Percentiles rank a stretch among this genome's conserved stretches.
These are phyloP conservation scores for Daphoenositta chrysoptera DNA, from an alignment of 2,113 vertebrate species.

Conservation along the genomic window DNA sequence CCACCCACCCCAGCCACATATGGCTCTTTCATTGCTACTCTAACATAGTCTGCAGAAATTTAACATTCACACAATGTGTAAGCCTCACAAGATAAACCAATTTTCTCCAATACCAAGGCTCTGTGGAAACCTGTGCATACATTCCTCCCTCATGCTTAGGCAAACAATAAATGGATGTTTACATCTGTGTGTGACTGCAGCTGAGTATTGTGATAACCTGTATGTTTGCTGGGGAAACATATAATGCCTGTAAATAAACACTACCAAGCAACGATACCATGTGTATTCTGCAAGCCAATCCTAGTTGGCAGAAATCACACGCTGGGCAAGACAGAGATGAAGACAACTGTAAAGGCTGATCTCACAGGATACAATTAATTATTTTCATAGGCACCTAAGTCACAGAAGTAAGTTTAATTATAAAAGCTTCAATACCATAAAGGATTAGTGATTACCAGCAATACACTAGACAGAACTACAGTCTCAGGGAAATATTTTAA, in stretches of 20 bases:
- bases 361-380: neutral
- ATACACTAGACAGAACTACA: neutral
- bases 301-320: neutral
- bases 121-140: neutral
- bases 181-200: neutral
- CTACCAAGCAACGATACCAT: neutral
- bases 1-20: accelerated
- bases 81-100: neutral
- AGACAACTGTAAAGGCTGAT: neutral
- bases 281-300: neutral
- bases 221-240: neutral
- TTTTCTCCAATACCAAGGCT: neutral
- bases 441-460: neutral
- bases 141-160: neutral
- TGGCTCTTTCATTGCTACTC: neutral
- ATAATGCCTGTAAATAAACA: neutral
- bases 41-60: neutral
- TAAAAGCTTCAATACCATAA: neutral
- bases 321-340: neutral
- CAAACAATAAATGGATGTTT: neutral
- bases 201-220: neutral
- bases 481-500: neutral
- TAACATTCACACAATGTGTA: neutral
- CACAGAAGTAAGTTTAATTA: neutral
- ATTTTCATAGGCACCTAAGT: neutral